These are phyloP conservation scores for Seladonia tumulorum DNA, from an alignment of 2,888 invertebrate species.

Conservation along the genomic window DNA sequence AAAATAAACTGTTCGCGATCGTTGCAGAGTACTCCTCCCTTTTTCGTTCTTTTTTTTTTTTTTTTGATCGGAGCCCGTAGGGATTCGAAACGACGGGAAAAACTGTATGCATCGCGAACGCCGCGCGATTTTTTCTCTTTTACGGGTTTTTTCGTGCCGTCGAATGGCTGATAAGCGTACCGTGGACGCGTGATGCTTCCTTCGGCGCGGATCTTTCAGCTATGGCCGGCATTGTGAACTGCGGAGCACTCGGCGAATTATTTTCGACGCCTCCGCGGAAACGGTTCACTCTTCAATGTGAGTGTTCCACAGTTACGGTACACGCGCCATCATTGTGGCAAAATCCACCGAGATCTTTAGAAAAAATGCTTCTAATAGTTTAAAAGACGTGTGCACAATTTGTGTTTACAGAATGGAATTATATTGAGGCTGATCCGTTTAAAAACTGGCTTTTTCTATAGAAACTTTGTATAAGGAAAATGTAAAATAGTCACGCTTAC, in stretches of 20 bases:
- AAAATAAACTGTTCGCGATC: neutral
- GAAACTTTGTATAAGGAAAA: too few relatives aligned
- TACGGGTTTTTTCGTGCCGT: neutral
- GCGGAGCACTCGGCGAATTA: conserved; percentile 27
- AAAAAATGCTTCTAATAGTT: neutral
- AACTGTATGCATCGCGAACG: neutral
- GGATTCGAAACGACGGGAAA: neutral
- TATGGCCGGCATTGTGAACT: neutral
- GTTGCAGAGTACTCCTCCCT: neutral
- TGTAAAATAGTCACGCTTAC: too few relatives aligned
- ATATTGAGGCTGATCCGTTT: too few relatives aligned
- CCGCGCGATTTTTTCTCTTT: neutral
- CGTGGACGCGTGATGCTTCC: neutral
- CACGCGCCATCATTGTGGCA: neutral
- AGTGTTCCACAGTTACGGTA: neutral
- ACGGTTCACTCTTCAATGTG: conserved; percentile 3
- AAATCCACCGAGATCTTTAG: too few relatives aligned
- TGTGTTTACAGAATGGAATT: too few relatives aligned
- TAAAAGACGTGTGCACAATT: too few relatives aligned
- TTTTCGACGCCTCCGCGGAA: conserved; percentile 13
- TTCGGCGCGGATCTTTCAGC: neutral
- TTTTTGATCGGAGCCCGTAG: neutral
- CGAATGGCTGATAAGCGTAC: neutral
- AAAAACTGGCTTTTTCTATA: too few relatives aligned
- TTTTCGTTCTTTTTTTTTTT: neutral